Conservation (phyloP, 1,140 invertebrate genomes). For the Caenorhabditis tropicalis region DNA sequence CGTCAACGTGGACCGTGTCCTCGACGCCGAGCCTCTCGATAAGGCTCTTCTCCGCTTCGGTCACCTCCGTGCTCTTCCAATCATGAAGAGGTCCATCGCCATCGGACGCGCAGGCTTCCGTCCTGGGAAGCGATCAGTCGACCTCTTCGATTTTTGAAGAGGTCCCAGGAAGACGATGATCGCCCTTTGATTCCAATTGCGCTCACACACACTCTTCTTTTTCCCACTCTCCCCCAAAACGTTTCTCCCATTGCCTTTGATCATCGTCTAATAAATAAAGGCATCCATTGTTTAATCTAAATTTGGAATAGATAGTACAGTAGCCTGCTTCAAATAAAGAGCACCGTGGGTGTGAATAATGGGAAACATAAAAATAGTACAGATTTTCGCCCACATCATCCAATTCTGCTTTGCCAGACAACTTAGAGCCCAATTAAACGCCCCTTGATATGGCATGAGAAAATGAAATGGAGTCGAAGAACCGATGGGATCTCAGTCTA, state of each 20-base stretch:
- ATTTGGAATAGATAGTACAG: background rate
- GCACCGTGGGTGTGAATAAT: background rate
- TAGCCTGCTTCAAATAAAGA: background rate
- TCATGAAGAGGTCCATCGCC: constrained; percentile 52
- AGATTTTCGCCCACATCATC: background rate
- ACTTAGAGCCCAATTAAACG: background rate
- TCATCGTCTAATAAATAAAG: no score
- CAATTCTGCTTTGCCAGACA: background rate
- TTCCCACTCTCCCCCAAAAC: background rate
- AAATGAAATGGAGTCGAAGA: background rate
- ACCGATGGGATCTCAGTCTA: background rate
- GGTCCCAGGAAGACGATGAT: background rate
- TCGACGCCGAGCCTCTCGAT: background rate
- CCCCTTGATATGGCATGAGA: background rate
- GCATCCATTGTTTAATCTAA: background rate
- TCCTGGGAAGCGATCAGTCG: constrained; percentile 52
- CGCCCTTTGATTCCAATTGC: no score
- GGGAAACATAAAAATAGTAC: background rate
- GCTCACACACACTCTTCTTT: background rate
- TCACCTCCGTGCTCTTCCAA: background rate
- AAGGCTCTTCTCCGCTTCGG: background rate
- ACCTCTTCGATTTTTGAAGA: background rate
- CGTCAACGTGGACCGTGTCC: background rate
- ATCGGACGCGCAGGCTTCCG: constrained; percentile 55
- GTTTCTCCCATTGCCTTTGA: background rate